phyloP scores from a whole-genome alignment of 2,888 invertebrate genomes.

The Lydus trimaculatus region DNA sequence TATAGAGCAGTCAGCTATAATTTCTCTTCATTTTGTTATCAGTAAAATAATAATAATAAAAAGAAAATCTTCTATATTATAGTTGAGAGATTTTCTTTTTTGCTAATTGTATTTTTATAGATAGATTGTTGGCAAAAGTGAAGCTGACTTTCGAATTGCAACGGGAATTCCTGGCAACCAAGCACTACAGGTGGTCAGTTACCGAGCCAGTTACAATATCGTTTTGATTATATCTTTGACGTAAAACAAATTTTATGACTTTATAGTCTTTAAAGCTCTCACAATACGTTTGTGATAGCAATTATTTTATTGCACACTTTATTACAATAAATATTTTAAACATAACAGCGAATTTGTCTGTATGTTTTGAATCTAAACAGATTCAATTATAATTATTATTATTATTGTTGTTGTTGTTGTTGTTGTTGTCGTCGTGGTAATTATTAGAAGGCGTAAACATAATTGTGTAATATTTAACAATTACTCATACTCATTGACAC shows the following conservation, averaged over 20 bases:
- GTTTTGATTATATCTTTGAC: conserved; percentile 41
- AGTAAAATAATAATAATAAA: not conserved
- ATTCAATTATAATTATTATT: not conserved
- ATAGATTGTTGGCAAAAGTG: conserved; percentile 7
- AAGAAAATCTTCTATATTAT: not conserved
- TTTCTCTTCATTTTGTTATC: no score
- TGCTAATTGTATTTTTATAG: conserved; percentile 10
- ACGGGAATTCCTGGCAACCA: conserved; percentile 9
- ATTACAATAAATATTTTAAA: conserved; percentile 13
- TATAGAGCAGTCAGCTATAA: no score
- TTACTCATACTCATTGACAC: conserved; percentile 15
- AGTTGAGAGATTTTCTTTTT: not conserved
- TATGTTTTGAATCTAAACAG: not conserved
- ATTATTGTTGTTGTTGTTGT: not conserved
- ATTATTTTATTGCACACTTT: conserved; percentile 33
- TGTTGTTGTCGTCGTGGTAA: not conserved
- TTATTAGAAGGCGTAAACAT: conserved; percentile 12
- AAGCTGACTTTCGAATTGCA: conserved; percentile 15
- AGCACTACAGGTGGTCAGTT: conserved; percentile 44
- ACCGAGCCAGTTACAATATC: conserved; percentile 42
- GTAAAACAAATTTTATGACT: conserved; percentile 38
- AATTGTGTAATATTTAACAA: conserved; percentile 4
- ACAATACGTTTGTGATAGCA: conserved; percentile 31
- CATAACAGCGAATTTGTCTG: not conserved
- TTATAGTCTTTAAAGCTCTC: conserved; percentile 34